These are phyloP conservation scores for Physella acuta DNA, from an alignment of 1,140 invertebrate species.

Conservation along the genomic window DNA sequence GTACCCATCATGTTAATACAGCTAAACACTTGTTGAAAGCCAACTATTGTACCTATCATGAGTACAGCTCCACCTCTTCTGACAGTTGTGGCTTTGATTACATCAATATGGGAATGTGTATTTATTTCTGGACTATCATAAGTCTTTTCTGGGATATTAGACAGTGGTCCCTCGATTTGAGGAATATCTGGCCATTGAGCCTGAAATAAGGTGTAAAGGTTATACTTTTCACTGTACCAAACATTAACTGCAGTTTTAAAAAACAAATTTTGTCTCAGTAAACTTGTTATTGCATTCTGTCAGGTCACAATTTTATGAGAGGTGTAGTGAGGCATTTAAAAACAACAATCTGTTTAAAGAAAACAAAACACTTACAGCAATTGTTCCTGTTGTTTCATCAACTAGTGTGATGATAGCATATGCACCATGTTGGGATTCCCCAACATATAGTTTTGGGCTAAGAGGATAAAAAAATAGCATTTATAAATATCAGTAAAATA, in stretches of 20 bases:
- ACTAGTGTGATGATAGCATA: conserved; percentile 90
- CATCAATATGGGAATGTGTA: conserved; percentile 27
- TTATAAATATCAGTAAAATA: background rate
- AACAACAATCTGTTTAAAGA: background rate
- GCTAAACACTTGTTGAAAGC: background rate
- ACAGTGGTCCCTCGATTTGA: conserved; percentile 57
- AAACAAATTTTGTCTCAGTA: too few species aligned
- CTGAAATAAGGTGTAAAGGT: background rate
- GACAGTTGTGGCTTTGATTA: conserved; percentile 37
- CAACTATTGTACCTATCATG: conserved; percentile 34
- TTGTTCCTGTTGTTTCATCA: conserved; percentile 71
- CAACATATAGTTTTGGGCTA: conserved; percentile 90
- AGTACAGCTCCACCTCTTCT: conserved; percentile 32
- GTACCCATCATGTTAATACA: conserved; percentile 19
- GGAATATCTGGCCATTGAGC: background rate
- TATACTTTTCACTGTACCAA: too few species aligned
- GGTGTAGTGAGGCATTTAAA: too few species aligned
- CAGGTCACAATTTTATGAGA: too few species aligned
- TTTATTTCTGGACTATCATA: too few species aligned
- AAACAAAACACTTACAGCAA: conserved; percentile 55
- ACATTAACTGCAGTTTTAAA: too few species aligned
- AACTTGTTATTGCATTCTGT: too few species aligned
- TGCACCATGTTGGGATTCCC: conserved; percentile 81
- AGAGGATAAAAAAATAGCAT: conserved; percentile 45
- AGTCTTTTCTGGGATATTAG: too few species aligned